A percentile compares a stretch with the other conserved stretches of the same genome.
Evolutionary conservation across 1,140 invertebrate species (phyloP).

Genomic region (Pachyrhynchus sulphureomaculatus): DNA sequence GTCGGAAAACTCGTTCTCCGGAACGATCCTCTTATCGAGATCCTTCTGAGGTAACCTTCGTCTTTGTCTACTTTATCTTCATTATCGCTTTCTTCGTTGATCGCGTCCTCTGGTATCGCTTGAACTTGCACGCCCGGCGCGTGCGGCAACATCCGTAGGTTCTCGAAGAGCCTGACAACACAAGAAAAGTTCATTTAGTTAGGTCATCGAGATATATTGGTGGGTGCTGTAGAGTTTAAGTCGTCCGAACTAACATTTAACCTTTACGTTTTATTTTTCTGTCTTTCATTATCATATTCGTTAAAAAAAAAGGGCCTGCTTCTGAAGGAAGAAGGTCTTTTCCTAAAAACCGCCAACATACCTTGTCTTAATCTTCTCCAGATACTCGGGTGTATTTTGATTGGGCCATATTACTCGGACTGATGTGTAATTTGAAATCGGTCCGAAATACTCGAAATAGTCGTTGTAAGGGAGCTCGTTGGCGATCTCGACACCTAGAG

Average conservation of each 20-base stretch:
- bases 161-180: slow-evolving; percentile 83
- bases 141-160: slow-evolving; percentile 95
- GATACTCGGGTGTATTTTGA: slow-evolving; percentile 97
- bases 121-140: slow-evolving; percentile 98
- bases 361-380: slow-evolving; percentile 94
- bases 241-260: not conserved
- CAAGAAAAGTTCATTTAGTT: not conserved
- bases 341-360: not conserved
- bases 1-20: slow-evolving; percentile 96
- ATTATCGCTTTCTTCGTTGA: slow-evolving; percentile 79
- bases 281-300: too few relatives aligned
- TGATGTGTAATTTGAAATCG: slow-evolving; percentile 99
- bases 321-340: too few relatives aligned
- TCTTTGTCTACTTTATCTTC: slow-evolving; percentile 71
- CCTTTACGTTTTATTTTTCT: too few relatives aligned
- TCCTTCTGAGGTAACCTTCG: slow-evolving; percentile 80
- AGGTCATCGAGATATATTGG: not conserved
- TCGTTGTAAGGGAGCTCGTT: slow-evolving; percentile 99
- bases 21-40: slow-evolving; percentile 90
- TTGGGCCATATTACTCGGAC: slow-evolving; percentile 99
- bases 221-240: too few relatives aligned
- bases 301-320: too few relatives aligned
- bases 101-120: slow-evolving; percentile 76
- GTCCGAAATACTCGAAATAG: slow-evolving; percentile 99
- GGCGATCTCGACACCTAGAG: slow-evolving; percentile 92